A percentile compares a stretch with the other conserved stretches of the same genome.
Evolutionary conservation across 2,888 invertebrate genomes (phyloP).

Genomic region (Papilio gigon): DNA sequence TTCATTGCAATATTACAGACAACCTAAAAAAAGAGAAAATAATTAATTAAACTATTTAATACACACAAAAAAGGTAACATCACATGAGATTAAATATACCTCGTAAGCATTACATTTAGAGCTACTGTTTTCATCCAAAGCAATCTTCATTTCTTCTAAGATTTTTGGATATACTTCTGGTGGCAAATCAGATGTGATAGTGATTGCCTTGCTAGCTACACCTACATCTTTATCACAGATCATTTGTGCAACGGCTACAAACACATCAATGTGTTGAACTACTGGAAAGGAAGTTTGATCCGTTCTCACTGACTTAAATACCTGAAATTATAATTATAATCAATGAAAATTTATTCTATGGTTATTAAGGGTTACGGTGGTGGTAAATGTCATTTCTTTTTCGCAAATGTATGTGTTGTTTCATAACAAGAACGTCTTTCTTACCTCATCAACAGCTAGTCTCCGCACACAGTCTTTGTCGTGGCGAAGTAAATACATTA

Average conservation of each 20-base stretch:
- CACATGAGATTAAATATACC: conserved; percentile 60
- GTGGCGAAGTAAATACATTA: conserved; percentile 85
- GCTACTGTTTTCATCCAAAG: conserved; percentile 81
- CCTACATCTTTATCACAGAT: conserved; percentile 83
- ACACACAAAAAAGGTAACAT: neutral
- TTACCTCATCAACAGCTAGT: conserved; percentile 85
- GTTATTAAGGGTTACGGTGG: neutral
- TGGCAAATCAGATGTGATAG: conserved; percentile 78
- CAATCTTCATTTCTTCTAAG: conserved; percentile 81
- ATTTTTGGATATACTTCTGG: conserved; percentile 80
- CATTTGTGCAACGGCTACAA: conserved; percentile 81
- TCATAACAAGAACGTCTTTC: conserved; percentile 44
- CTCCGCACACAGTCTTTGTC: conserved; percentile 83
- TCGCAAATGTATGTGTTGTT: neutral
- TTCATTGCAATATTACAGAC: conserved; percentile 84
- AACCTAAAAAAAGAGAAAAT: conserved; percentile 71
- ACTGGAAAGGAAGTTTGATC: conserved; percentile 65
- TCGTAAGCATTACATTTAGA: conserved; percentile 87
- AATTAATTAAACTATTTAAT: neutral
- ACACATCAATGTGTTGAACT: conserved; percentile 75
- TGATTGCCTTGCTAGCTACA: conserved; percentile 83
- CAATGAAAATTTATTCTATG: neutral
- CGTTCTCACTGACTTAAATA: conserved; percentile 62
- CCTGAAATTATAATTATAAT: conserved; percentile 51
- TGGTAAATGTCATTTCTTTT: no score